These are phyloP conservation scores for Protodeltote pygarga DNA, from an alignment of 2,888 invertebrate species.

Conservation along the genomic window DNA sequence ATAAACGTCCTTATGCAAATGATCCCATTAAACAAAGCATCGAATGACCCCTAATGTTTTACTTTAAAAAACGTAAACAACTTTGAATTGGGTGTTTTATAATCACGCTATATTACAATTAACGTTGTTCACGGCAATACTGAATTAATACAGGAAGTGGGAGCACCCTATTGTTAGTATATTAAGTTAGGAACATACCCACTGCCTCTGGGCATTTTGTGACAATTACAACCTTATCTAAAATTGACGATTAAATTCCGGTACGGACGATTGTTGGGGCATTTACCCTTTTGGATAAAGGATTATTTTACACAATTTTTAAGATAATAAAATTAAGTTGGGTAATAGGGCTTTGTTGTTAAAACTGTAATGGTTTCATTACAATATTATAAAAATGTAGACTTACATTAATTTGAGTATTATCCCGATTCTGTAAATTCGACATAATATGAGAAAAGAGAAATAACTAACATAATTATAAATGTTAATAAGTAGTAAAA, in stretches of 20 bases:
- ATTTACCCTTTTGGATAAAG: slow-evolving; percentile 38
- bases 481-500: too few species aligned
- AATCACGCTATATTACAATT: slow-evolving; percentile 79
- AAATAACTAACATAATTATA: too few species aligned
- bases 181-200: slow-evolving; percentile 31
- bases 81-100: slow-evolving; percentile 62
- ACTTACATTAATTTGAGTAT: not conserved
- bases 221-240: slow-evolving; percentile 42
- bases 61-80: slow-evolving; percentile 60
- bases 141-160: slow-evolving; percentile 73
- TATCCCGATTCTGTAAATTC: too few species aligned
- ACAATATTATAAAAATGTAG: not conserved
- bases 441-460: too few species aligned
- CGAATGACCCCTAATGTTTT: slow-evolving; percentile 49
- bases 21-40: slow-evolving; percentile 50
- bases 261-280: slow-evolving; percentile 27
- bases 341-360: not conserved
- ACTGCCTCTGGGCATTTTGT: slow-evolving; percentile 30
- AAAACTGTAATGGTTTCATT: not conserved
- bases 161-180: slow-evolving; percentile 40
- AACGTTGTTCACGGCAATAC: slow-evolving; percentile 56
- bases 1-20: slow-evolving; percentile 54
- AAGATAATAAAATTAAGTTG: slow-evolving; percentile 10
- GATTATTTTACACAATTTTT: slow-evolving; percentile 15
- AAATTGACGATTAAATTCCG: slow-evolving; percentile 47